Evolutionary conservation across 2,797 vertebrate species (phyloP).

Genomic region (Remorina albescens): DNA sequence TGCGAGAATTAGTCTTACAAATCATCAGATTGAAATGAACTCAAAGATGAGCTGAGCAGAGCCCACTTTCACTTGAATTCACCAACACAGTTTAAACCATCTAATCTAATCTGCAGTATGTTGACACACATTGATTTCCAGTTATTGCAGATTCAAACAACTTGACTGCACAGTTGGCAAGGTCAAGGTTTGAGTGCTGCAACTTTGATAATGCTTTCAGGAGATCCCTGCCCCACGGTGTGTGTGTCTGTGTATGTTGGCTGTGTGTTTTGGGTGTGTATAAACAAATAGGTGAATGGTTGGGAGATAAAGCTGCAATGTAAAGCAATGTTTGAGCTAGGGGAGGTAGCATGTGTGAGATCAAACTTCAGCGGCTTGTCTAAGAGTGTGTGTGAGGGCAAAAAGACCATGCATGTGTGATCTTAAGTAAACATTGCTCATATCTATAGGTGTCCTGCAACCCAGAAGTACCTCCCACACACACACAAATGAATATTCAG

Average conservation of each 20-base stretch:
- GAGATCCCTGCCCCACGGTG: neutral
- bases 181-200: slow-evolving; percentile 40
- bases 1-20: too few species aligned
- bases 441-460: slow-evolving; percentile 26
- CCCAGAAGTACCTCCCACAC: slow-evolving; percentile 2
- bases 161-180: slow-evolving; percentile 58
- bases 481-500: slow-evolving; percentile 67
- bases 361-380: neutral
- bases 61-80: neutral
- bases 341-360: neutral
- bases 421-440: slow-evolving; percentile 39
- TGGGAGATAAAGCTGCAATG: slow-evolving; percentile 23
- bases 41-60: slow-evolving; percentile 9
- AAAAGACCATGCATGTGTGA: slow-evolving; percentile 6
- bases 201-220: neutral
- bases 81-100: neutral
- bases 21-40: slow-evolving; percentile 1
- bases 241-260: neutral
- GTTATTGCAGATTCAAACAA: slow-evolving; percentile 17
- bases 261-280: neutral
- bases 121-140: slow-evolving; percentile 73
- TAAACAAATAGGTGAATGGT: slow-evolving; percentile 38
- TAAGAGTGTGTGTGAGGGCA: neutral
- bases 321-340: slow-evolving; percentile 13
- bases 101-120: slow-evolving; percentile 74